phyloP scores from a whole-genome alignment of 2,113 vertebrate species.

The Colistium nudipinnis region DNA sequence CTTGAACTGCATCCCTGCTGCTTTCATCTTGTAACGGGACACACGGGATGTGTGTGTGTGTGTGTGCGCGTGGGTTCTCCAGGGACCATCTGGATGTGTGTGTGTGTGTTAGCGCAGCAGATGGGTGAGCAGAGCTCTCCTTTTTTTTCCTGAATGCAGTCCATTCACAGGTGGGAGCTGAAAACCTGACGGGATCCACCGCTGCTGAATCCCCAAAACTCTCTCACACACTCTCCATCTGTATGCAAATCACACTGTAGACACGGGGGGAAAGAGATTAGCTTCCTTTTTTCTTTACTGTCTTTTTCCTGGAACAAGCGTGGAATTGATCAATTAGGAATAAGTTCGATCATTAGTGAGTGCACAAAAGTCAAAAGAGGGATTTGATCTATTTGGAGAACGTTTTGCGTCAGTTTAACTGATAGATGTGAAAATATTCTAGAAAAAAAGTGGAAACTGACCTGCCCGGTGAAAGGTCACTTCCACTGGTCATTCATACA shows the following conservation, averaged over 20 bases:
- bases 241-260: conserved; percentile 66
- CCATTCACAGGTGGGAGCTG: conserved; percentile 77
- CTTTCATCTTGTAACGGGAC: conserved; percentile 82
- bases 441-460: too few relatives aligned
- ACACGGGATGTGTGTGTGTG: conserved; percentile 60
- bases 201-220: conserved; percentile 62
- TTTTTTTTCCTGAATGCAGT: conserved; percentile 54
- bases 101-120: conserved; percentile 55
- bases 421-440: too few relatives aligned
- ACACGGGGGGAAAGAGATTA: neutral
- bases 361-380: too few relatives aligned
- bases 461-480: neutral
- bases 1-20: conserved; percentile 52
- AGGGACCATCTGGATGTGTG: conserved; percentile 73
- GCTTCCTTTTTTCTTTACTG: too few relatives aligned
- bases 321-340: too few relatives aligned
- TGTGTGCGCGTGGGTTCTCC: conserved; percentile 38
- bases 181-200: conserved; percentile 66
- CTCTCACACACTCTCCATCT: conserved; percentile 74
- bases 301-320: too few relatives aligned
- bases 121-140: conserved; percentile 67
- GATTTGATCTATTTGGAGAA: too few relatives aligned
- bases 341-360: too few relatives aligned
- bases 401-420: too few relatives aligned
- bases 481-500: too few relatives aligned